Evolutionary conservation across 64 coral and sea anemone genomes (phyloP).

Genomic region (Stichodactyla helianthus): DNA sequence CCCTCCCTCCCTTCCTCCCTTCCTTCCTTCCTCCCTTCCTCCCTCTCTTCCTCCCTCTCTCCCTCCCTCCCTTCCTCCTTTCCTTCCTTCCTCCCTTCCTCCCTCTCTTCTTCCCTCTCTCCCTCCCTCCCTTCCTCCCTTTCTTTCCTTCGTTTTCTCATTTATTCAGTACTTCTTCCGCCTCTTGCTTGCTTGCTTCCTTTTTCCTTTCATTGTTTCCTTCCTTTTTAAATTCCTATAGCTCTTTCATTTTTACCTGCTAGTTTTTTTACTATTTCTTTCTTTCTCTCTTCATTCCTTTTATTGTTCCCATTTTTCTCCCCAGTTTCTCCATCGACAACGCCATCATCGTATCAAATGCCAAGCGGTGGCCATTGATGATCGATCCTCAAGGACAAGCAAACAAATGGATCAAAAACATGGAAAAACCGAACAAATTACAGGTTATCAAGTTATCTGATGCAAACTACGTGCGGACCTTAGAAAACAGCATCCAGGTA

Average conservation of each 20-base stretch:
- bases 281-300: background rate
- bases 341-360: constrained; percentile 90
- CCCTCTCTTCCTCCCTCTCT: too few relatives aligned
- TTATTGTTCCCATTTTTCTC: background rate
- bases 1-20: too few relatives aligned
- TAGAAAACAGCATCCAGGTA: constrained; percentile 96
- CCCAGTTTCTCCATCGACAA: constrained; percentile 95
- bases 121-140: background rate
- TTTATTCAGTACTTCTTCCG: background rate
- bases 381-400: constrained; percentile 97
- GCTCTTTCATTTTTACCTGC: background rate
- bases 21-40: too few relatives aligned
- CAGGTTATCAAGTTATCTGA: constrained; percentile 97
- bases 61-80: too few relatives aligned
- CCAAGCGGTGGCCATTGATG: constrained; percentile 88
- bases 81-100: too few relatives aligned
- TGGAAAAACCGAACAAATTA: constrained; percentile 94
- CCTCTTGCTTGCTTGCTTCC: background rate
- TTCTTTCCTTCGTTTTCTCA: background rate
- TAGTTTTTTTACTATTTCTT: background rate
- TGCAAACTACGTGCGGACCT: constrained; percentile 78
- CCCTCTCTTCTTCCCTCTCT: background rate
- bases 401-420: constrained; percentile 99
- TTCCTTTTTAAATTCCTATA: background rate
- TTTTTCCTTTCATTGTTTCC: background rate